phyloP scores from a whole-genome alignment of 2,888 invertebrate genomes.

The Lepas anatifera region DNA sequence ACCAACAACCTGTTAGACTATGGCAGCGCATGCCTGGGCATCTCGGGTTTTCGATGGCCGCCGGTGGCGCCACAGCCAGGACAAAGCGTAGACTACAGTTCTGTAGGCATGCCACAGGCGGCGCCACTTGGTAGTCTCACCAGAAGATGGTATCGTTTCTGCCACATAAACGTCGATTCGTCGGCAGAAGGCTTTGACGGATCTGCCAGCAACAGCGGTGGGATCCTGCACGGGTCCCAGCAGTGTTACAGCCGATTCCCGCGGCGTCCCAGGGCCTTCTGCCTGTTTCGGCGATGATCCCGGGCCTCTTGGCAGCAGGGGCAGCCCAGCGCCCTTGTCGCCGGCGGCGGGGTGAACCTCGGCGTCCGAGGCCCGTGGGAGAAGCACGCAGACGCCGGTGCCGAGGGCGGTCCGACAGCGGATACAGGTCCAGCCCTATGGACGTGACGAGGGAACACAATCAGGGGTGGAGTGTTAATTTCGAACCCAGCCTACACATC shows the following conservation, averaged over 20 bases:
- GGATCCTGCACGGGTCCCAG: neutral
- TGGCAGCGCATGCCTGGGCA: too few relatives aligned
- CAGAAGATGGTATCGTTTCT: neutral
- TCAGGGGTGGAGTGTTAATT: too few relatives aligned
- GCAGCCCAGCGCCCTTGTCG: too few relatives aligned
- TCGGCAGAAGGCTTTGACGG: neutral
- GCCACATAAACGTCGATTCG: neutral
- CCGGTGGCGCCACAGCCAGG: neutral
- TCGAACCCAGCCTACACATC: too few relatives aligned
- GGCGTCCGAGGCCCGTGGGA: too few relatives aligned
- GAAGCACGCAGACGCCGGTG: neutral
- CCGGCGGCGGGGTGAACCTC: neutral
- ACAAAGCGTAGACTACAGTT: neutral
- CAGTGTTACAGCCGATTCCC: neutral
- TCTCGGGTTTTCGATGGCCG: neutral
- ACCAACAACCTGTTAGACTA: too few relatives aligned
- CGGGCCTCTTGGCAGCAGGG: too few relatives aligned
- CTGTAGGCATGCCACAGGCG: neutral
- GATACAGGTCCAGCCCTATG: neutral
- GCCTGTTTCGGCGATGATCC: too few relatives aligned
- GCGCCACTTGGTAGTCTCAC: neutral
- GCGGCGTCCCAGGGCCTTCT: too few relatives aligned
- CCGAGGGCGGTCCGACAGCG: neutral
- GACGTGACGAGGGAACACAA: neutral
- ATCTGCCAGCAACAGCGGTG: neutral